Evolutionary conservation across 2,113 vertebrate species (phyloP), one percentile per base, ranked within the genome.

Genomic region (Poeciliopsis prolifica): DNA sequence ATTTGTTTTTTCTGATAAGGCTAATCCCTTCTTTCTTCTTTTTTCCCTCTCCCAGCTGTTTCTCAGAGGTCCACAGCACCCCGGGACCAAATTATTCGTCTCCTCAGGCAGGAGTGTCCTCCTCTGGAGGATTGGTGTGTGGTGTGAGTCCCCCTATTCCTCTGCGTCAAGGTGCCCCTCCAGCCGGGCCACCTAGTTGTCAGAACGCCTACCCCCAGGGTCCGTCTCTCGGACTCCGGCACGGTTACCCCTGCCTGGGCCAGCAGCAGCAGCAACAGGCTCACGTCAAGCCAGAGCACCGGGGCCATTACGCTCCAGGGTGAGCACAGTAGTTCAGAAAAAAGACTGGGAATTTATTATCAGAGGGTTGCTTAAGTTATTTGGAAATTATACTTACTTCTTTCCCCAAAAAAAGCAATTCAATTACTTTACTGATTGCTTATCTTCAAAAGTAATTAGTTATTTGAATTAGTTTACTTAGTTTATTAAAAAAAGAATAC

Each of bases 241-340:
- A 97, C 92, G 96, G 89, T 87, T 98, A 97, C 93, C 93, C 96
- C 71, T 97, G 96, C 91, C 91, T 96, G 78, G 93, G 90, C 37
- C 96, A 90, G 33, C 91, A 88, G 15, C 90, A 91, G 19, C 95
- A 91, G 19, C 95, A 89, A 80, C 92, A 91, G 86, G 82, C 95
- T 73, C 96, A 96, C 85, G 93, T 97, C 96, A 99, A 99, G 88
- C 94, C 96, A 1, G 97, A 99, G 80, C 96, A 97, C 90, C 96
- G 97, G 86, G 96, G 95, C 74, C 95, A 96, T 89, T 99, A 99
- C 87, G 95, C 96, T 84, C 96, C 97, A 7, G 97, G 97, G 98
- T 99, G 85, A 96, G 92, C 76, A 44, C 44, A 48, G 30, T 14
- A 44, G 40, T 28, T 60, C 15, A 4, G 44, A 31, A 0, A 44